Conservation (phyloP, 2,797 vertebrate genomes). For the Labroides dimidiatus region DNA sequence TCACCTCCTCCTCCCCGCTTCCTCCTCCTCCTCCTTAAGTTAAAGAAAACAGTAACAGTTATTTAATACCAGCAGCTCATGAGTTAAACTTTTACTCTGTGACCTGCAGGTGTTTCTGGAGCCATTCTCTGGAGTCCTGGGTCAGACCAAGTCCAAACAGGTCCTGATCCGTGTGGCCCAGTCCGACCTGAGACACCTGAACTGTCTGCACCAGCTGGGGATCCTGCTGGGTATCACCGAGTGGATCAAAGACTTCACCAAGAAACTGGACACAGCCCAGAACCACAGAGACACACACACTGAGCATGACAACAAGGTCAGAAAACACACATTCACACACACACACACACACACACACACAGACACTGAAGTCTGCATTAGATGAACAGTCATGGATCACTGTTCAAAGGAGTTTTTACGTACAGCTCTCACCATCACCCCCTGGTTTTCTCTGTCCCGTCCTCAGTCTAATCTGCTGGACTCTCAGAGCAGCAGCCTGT, state of each 20-base stretch:
- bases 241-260: conserved; percentile 84
- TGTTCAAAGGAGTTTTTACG: too few species aligned
- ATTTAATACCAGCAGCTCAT: not conserved
- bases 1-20: too few species aligned
- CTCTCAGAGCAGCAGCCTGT: conserved; percentile 75
- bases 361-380: too few species aligned
- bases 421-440: too few species aligned
- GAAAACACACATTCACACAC: not conserved
- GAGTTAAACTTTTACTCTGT: not conserved
- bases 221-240: conserved; percentile 84
- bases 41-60: too few species aligned
- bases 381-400: too few species aligned
- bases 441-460: not conserved
- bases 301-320: conserved; percentile 58
- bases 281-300: conserved; percentile 1
- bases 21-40: too few species aligned
- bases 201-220: conserved; percentile 83
- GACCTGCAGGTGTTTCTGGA: conserved; percentile 84
- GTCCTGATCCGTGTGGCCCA: conserved; percentile 76
- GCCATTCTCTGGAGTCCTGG: conserved; percentile 82
- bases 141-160: conserved; percentile 83
- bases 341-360: too few species aligned
- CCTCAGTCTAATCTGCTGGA: conserved; percentile 67
- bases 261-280: conserved; percentile 68
- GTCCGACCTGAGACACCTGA: conserved; percentile 71